These are phyloP conservation scores for Epinephelus awoara DNA, from an alignment of 2,797 vertebrate genomes.

Conservation along the genomic window DNA sequence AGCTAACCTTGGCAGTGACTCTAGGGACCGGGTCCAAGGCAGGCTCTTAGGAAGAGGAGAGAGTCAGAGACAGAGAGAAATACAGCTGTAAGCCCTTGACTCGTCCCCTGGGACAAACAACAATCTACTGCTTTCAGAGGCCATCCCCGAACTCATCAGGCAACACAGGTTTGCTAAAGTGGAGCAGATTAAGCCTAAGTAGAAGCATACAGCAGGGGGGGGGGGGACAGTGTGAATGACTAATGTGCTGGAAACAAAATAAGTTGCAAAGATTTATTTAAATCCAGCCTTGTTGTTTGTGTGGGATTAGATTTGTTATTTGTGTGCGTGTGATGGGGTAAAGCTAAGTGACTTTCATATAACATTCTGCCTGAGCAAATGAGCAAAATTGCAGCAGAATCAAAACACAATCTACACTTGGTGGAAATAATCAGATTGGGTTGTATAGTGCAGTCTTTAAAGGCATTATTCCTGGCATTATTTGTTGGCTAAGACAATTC, in stretches of 20 bases:
- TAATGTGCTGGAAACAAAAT: constrained; percentile 48
- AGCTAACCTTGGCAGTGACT: constrained; percentile 60
- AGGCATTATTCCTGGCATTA: not conserved
- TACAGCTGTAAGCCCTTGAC: constrained; percentile 58
- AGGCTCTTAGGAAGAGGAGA: constrained; percentile 38
- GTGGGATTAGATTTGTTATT: constrained; percentile 32
- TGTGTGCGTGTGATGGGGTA: not conserved
- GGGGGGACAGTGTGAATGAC: constrained; percentile 38
- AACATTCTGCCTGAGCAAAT: constrained; percentile 14
- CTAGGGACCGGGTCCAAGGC: constrained; percentile 44
- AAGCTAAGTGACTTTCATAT: constrained; percentile 14
- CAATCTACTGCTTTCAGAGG: constrained; percentile 55
- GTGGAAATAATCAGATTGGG: not conserved
- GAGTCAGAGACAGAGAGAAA: constrained; percentile 34
- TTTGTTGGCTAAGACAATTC: not conserved
- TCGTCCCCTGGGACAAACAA: constrained; percentile 46
- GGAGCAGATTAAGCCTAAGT: constrained; percentile 57
- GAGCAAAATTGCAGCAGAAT: not conserved
- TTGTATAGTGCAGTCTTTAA: not conserved
- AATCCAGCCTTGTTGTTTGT: constrained; percentile 29
- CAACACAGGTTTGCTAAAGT: constrained; percentile 54
- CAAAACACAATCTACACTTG: not conserved
- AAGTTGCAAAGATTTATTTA: constrained; percentile 40
- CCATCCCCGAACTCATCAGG: constrained; percentile 57
- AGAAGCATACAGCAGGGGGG: constrained; percentile 21